Conservation (phyloP, 1,140 invertebrate genomes). For the Panulirus ornatus region DNA sequence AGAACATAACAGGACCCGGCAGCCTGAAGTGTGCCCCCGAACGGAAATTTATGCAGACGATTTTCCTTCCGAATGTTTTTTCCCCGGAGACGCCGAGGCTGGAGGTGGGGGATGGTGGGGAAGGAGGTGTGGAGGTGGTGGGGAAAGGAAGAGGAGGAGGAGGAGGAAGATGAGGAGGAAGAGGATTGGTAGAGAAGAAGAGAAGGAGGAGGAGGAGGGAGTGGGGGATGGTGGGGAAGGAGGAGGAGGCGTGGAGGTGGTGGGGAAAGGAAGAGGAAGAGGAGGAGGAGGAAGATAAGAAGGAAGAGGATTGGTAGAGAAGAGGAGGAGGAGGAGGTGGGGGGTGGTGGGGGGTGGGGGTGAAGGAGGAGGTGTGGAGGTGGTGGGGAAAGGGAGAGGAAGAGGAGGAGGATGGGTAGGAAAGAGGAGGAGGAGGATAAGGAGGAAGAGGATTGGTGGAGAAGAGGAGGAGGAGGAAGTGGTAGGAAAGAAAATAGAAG, state of each 20-base stretch:
- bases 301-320: neutral
- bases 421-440: neutral
- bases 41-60: constrained; percentile 43
- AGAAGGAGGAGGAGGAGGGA: neutral
- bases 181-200: neutral
- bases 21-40: neutral
- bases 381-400: neutral
- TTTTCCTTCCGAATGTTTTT: constrained; percentile 44
- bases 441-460: neutral
- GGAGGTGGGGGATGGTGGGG: neutral
- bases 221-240: neutral
- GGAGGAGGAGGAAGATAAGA: neutral
- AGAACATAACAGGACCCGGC: neutral
- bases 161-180: neutral
- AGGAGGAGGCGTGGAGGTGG: neutral
- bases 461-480: neutral
- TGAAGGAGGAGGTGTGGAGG: neutral
- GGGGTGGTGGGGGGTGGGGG: neutral
- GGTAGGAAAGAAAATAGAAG: neutral
- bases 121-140: neutral
- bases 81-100: neutral
- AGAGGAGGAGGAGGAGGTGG: no score
- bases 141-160: neutral
- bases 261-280: neutral
- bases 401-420: neutral